A percentile compares a stretch with the other conserved stretches of the same genome.
These are phyloP conservation scores for Clarias platycephalus DNA, from an alignment of 2,797 vertebrate species.

Conservation along the genomic window DNA sequence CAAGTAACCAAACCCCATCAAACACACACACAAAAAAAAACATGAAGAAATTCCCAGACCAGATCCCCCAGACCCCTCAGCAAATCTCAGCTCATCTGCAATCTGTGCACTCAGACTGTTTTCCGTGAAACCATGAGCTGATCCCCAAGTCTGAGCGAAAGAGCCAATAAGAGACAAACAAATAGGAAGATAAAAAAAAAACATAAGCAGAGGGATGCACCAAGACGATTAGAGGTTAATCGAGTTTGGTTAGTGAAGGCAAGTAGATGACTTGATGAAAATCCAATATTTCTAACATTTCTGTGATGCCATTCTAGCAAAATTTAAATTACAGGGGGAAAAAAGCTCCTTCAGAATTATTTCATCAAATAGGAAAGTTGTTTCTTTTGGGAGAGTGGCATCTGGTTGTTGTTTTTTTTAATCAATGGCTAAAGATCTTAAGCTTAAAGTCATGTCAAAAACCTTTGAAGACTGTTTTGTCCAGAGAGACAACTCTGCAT, in stretches of 20 bases:
- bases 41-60: not conserved
- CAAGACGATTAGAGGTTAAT: slow-evolving; percentile 65
- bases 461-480: slow-evolving; percentile 35
- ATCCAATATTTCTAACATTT: not conserved
- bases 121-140: slow-evolving; percentile 18
- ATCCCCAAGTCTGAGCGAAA: slow-evolving; percentile 34
- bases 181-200: not conserved
- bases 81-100: slow-evolving; percentile 29
- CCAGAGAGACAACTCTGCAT: slow-evolving; percentile 34
- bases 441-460: slow-evolving; percentile 51
- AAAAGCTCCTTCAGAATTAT: not conserved
- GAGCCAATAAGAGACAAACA: slow-evolving; percentile 9
- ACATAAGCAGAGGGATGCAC: slow-evolving; percentile 49
- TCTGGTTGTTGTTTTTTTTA: not conserved
- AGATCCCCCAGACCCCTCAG: not conserved
- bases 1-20: not conserved
- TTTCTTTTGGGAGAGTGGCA: not conserved
- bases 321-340: not conserved
- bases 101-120: slow-evolving; percentile 22
- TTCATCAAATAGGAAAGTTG: not conserved
- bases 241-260: slow-evolving; percentile 60
- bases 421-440: slow-evolving; percentile 40
- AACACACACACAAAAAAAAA: not conserved
- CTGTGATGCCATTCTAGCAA: not conserved
- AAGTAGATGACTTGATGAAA: slow-evolving; percentile 49